These are phyloP conservation scores for Buathra laborator DNA, from an alignment of 2,888 invertebrate species.

Conservation along the genomic window DNA sequence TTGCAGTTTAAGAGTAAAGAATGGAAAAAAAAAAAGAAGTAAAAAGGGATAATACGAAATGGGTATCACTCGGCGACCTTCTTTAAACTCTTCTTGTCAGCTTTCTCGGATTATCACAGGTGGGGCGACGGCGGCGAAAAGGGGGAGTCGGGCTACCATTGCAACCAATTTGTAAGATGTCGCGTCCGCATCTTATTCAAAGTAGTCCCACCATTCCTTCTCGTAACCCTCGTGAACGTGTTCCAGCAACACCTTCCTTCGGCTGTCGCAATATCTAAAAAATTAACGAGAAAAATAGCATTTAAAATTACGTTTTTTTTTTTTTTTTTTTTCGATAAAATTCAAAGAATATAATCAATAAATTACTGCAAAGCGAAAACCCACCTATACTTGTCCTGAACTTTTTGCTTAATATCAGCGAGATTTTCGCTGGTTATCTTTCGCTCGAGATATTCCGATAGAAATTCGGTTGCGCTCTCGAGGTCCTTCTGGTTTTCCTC, in stretches of 20 bases:
- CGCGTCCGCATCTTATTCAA: conserved; percentile 88
- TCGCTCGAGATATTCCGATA: conserved; percentile 98
- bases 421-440: conserved; percentile 99
- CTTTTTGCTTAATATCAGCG: conserved; percentile 99
- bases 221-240: conserved; percentile 99
- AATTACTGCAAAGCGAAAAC: conserved; percentile 59
- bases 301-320: conserved; percentile 12
- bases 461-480: conserved; percentile 98
- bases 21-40: background rate
- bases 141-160: conserved; percentile 71
- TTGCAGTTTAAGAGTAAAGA: conserved; percentile 68
- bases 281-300: background rate
- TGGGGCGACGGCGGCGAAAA: conserved; percentile 81
- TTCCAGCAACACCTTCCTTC: conserved; percentile 97
- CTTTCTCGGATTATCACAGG: conserved; percentile 83
- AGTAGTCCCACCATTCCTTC: conserved; percentile 99
- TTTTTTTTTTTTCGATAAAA: background rate
- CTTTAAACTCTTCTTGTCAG: conserved; percentile 75
- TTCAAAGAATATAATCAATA: conserved; percentile 57
- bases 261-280: conserved; percentile 97
- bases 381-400: conserved; percentile 98
- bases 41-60: background rate
- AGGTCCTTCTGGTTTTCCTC: conserved; percentile 99
- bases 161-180: conserved; percentile 70
- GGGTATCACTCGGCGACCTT: conserved; percentile 77